Conservation (phyloP, 2,113 vertebrate genomes). For the Rana temporaria region DNA sequence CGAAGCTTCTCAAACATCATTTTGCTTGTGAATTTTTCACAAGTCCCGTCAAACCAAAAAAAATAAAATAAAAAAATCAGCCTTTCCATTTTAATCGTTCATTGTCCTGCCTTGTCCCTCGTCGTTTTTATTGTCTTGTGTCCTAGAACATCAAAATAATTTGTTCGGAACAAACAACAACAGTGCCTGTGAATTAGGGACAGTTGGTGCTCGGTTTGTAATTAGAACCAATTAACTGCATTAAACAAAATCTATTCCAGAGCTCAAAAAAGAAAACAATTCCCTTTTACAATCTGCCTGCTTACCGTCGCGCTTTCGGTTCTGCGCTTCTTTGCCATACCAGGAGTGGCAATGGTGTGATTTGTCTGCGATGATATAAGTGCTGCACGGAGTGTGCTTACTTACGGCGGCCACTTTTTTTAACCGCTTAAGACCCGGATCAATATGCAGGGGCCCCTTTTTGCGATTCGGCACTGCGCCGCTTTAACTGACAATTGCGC, state of each 20-base stretch:
- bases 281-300: background rate
- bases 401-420: too few species aligned
- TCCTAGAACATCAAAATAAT: conserved; percentile 43
- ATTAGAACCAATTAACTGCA: conserved; percentile 51
- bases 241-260: conserved; percentile 30
- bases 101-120: conserved; percentile 15
- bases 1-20: background rate
- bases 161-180: conserved; percentile 41
- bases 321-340: too few species aligned
- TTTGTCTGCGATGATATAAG: too few species aligned
- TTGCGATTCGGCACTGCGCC: too few species aligned
- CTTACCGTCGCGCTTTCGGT: too few species aligned
- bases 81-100: conserved; percentile 47
- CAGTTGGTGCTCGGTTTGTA: conserved; percentile 46
- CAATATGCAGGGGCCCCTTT: too few species aligned
- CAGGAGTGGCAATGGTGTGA: too few species aligned
- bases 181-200: conserved; percentile 33
- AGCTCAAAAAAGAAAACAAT: conserved; percentile 7
- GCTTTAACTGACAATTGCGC: too few species aligned
- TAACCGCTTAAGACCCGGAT: too few species aligned
- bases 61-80: too few species aligned
- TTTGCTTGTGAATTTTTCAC: background rate
- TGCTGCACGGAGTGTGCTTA: too few species aligned
- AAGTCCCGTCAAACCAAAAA: background rate
- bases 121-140: background rate